These are phyloP conservation scores for Rutpela maculata DNA, from an alignment of 2,888 invertebrate genomes.

Conservation along the genomic window DNA sequence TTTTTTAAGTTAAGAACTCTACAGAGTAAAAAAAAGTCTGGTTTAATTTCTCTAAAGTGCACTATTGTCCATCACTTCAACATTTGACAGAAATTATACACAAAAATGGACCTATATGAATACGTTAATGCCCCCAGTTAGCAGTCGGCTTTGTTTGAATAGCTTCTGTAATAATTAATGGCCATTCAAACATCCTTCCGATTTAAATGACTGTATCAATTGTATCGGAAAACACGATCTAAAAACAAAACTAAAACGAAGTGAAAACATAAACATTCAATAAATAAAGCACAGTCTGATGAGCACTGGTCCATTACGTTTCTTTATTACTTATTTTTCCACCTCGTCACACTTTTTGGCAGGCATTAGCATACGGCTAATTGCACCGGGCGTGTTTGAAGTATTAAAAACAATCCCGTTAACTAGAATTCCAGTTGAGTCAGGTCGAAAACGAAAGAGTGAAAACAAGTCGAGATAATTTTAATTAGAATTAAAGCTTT, in stretches of 20 bases:
- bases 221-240: too few species aligned
- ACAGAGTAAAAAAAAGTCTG: too few species aligned
- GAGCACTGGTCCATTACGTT: background rate
- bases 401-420: conserved; percentile 13
- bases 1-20: too few species aligned
- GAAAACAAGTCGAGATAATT: conserved; percentile 15
- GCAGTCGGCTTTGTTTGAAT: too few species aligned
- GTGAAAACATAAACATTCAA: background rate
- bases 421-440: conserved; percentile 20
- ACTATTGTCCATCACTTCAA: too few species aligned
- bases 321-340: conserved; percentile 1
- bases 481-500: conserved; percentile 6
- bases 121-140: too few species aligned
- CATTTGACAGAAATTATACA: too few species aligned
- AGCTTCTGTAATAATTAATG: too few species aligned
- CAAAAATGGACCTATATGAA: too few species aligned
- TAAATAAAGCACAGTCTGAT: background rate
- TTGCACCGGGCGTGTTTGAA: background rate
- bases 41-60: too few species aligned
- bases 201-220: too few species aligned
- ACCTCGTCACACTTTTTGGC: conserved; percentile 3
- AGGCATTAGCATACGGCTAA: background rate
- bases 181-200: too few species aligned
- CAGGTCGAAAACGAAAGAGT: conserved; percentile 15
- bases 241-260: background rate